phyloP scores from a whole-genome alignment of 2,888 invertebrate genomes.

The Stramonita haemastoma region DNA sequence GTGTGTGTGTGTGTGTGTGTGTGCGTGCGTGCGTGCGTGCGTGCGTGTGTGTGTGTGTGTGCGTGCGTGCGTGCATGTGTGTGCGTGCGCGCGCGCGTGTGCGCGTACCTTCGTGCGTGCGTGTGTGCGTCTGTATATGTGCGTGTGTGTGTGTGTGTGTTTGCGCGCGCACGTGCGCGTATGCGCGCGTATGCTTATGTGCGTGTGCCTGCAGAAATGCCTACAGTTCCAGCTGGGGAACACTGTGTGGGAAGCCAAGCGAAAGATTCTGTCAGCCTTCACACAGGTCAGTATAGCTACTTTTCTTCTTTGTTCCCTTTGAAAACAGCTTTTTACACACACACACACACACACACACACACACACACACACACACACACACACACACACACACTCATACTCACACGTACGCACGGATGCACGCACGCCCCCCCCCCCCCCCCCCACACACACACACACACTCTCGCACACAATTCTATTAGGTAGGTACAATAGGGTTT shows the following conservation, averaged over 20 bases:
- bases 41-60: not conserved
- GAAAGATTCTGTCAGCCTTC: not conserved
- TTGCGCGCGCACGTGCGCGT: not conserved
- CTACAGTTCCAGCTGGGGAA: not conserved
- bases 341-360: too few relatives aligned
- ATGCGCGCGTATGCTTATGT: not conserved
- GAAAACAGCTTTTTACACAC: not conserved
- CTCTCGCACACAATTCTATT: too few relatives aligned
- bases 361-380: too few relatives aligned
- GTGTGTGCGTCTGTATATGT: not conserved
- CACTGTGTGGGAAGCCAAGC: not conserved
- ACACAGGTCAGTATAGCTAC: not conserved
- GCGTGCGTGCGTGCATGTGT: not conserved
- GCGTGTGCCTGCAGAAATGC: not conserved
- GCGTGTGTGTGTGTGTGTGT: not conserved
- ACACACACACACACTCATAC: too few relatives aligned
- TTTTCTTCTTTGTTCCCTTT: not conserved
- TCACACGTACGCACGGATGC: too few relatives aligned
- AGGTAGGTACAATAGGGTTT: too few relatives aligned
- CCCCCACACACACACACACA: too few relatives aligned
- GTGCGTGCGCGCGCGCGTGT: not conserved
- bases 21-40: not conserved
- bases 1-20: not conserved
- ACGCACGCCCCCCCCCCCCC: too few relatives aligned
- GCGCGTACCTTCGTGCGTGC: not conserved